Conservation (phyloP, 2,888 invertebrate species). For the Orchesella flavescens region DNA sequence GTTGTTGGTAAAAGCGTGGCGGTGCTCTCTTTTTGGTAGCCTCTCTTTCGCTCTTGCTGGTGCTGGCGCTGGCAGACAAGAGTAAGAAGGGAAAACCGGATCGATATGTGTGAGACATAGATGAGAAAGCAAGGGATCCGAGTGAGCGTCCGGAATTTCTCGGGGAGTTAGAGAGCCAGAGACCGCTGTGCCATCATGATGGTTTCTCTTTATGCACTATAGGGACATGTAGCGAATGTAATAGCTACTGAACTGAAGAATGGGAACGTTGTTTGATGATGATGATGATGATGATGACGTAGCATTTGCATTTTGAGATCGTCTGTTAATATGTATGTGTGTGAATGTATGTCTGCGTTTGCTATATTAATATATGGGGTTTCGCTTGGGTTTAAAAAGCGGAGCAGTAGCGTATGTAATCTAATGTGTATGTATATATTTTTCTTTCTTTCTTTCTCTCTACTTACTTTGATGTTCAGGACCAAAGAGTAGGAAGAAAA, state of each 20-base stretch:
- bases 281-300: slow-evolving; percentile 22
- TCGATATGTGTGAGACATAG: slow-evolving; percentile 15
- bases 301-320: slow-evolving; percentile 18
- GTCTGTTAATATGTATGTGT: background rate
- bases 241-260: background rate
- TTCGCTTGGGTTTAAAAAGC: background rate
- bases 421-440: background rate
- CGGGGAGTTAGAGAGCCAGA: background rate
- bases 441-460: slow-evolving; percentile 14
- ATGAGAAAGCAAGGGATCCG: slow-evolving; percentile 7
- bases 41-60: too few species aligned
- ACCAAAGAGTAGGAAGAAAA: slow-evolving; percentile 17
- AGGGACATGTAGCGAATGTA: background rate
- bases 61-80: too few species aligned
- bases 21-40: too few species aligned
- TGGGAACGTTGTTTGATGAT: slow-evolving; percentile 1
- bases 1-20: too few species aligned
- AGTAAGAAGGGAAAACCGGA: background rate
- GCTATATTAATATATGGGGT: background rate
- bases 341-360: background rate
- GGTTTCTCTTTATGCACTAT: background rate
- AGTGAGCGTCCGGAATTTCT: background rate
- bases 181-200: background rate
- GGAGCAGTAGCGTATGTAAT: slow-evolving; percentile 1
- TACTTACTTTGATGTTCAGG: slow-evolving; percentile 1